These are phyloP conservation scores for Hoplostethus atlanticus DNA, from an alignment of 2,797 vertebrate species.

Conservation along the genomic window DNA sequence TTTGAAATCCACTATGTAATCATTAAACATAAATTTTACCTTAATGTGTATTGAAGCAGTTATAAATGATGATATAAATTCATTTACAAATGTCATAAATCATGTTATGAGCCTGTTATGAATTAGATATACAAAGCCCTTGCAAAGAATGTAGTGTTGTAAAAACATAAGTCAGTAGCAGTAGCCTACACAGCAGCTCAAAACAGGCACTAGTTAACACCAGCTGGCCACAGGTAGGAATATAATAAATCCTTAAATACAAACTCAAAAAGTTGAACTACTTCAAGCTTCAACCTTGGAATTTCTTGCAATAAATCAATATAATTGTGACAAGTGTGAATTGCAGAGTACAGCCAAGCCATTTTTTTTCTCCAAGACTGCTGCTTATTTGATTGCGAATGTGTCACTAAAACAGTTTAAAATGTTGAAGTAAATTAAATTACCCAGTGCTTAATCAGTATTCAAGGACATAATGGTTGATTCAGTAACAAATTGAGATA, in stretches of 20 bases:
- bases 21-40: not conserved
- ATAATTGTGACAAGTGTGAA: constrained; percentile 1
- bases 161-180: no score
- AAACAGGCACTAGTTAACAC: constrained; percentile 10
- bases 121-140: no score
- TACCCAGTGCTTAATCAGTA: not conserved
- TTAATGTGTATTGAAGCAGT: no score
- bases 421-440: constrained; percentile 4
- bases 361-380: not conserved
- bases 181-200: not conserved
- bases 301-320: not conserved
- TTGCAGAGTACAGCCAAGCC: not conserved
- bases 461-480: not conserved
- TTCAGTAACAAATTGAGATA: no score
- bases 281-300: not conserved
- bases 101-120: no score
- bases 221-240: constrained; percentile 9
- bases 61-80: no score
- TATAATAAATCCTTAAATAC: constrained; percentile 21
- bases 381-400: constrained; percentile 2
- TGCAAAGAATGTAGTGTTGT: no score
- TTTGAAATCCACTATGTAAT: not conserved
- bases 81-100: no score
- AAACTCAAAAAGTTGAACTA: not conserved
- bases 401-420: not conserved